Evolutionary conservation across 1,140 invertebrate genomes (phyloP), one percentile per base, ranked within the genome.

Genomic region (Rhyacophila brunnea): DNA sequence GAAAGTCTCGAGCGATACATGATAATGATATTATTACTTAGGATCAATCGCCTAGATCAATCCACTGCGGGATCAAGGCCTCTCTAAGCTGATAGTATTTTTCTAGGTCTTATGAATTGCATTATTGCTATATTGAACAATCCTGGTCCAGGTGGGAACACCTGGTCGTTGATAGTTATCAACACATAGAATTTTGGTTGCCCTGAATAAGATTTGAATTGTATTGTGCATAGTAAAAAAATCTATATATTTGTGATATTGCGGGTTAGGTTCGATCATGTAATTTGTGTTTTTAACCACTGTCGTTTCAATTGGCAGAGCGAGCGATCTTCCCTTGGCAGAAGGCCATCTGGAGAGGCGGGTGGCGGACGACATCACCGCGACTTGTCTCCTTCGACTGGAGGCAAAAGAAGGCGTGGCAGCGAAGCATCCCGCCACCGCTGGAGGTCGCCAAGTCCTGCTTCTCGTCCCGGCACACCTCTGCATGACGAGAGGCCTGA

Each of bases 401-500:
- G 65, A 1, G 68, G 68, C 2, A 60, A 66, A 45, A 18, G 65
- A 44, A 60, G 65, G 48, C 58, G 65, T 3, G 54, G 65, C 13
- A 63, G 58, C 19, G 69, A 68, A 51, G 52, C 63, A 14, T 65
- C 63, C 11, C 54, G 58, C 5, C 54, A 65, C 32, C 63, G 55
- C 28, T 65, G 63, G 63, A 53, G 58, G n/a, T 60, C 63, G 10
- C 58, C 63, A 7, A 65, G 58, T 20, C 81, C 82, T 7, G 85
- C 85, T 40, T 90, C 88, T 2, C 73, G 90, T 50, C 89, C 91
- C 4, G 90, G 90, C 7, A 93, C 91, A 5, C 91, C 91, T 7
- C 74, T 93, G 14, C 89, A 89, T 62, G 91, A 93, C 72, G 91
- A 93, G 67, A 76, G 87, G 34, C 90, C 89, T 1, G 90, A 92